Conservation (phyloP, 2,888 invertebrate genomes). For the Zygaena filipendulae region DNA sequence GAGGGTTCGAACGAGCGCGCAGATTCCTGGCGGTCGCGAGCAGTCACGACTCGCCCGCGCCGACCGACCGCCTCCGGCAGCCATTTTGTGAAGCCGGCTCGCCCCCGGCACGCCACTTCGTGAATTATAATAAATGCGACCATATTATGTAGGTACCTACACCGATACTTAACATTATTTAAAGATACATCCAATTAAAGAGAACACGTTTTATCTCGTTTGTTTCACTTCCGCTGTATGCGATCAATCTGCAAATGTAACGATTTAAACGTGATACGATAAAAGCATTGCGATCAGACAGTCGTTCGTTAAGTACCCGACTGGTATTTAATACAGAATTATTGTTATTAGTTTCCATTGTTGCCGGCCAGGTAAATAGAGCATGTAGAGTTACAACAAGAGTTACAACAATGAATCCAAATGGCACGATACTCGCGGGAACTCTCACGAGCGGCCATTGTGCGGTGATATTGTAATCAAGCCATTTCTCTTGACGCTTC, state of each 20-base stretch:
- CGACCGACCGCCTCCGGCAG: constrained; percentile 47
- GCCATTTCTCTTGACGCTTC: constrained; percentile 46
- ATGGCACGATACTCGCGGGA: constrained; percentile 43
- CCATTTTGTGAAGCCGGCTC: constrained; percentile 61
- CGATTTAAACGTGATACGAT: constrained; percentile 32
- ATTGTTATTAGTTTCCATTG: constrained; percentile 60
- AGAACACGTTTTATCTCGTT: constrained; percentile 23
- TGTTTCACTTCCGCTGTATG: constrained; percentile 36
- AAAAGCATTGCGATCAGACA: constrained; percentile 24
- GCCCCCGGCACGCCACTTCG: constrained; percentile 36
- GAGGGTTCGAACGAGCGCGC: constrained; percentile 55
- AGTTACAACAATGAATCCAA: constrained; percentile 48
- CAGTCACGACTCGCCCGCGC: constrained; percentile 57
- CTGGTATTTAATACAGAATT: constrained; percentile 49
- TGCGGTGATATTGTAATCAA: constrained; percentile 51
- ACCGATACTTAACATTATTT: constrained; percentile 20
- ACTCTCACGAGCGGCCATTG: constrained; percentile 56
- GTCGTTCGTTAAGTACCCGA: constrained; percentile 38
- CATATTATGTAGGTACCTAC: constrained; percentile 33
- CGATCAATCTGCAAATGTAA: constrained; percentile 35
- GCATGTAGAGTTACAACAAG: constrained; percentile 45
- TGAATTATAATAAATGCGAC: constrained; percentile 56
- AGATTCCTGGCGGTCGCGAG: constrained; percentile 64
- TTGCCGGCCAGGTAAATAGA: constrained; percentile 54
- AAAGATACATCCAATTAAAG: constrained; percentile 30